Conservation (phyloP, 2,888 invertebrate genomes). For the Sicus ferrugineus region DNA sequence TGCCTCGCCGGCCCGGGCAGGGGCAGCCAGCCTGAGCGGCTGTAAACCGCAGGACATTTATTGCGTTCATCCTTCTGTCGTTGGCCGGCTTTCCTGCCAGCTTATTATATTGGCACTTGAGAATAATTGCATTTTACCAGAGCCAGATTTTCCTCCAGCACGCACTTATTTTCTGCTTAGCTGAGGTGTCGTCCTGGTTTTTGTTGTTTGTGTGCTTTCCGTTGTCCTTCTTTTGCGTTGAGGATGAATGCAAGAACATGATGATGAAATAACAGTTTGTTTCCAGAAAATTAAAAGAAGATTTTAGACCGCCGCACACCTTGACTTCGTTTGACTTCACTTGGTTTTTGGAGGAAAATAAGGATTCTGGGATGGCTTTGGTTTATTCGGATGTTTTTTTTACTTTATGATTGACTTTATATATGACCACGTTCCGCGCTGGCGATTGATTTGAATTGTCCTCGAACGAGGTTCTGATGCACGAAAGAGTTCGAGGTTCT, state of each 20-base stretch:
- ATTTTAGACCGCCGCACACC: conserved; percentile 18
- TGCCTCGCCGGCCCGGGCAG: no score
- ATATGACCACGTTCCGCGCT: no score
- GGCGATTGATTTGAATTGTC: no score
- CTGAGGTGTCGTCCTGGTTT: background rate
- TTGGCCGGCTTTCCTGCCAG: conserved; percentile 46
- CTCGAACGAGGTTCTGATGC: no score
- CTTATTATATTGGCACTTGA: conserved; percentile 55
- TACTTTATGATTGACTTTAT: no score
- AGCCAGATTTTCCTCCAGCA: background rate
- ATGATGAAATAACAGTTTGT: background rate
- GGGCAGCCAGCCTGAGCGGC: background rate
- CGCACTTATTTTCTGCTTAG: conserved; percentile 2
- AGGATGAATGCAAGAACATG: no score
- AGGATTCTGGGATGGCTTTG: no score
- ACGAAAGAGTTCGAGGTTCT: no score
- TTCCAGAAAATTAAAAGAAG: background rate
- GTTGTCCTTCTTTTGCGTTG: background rate
- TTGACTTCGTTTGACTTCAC: no score
- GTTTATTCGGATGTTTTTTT: no score
- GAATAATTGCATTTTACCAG: conserved; percentile 51
- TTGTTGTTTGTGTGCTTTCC: background rate
- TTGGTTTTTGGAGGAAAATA: no score
- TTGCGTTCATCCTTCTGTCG: conserved; percentile 42
- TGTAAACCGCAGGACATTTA: conserved; percentile 56